phyloP scores from a whole-genome alignment of 2,113 vertebrate genomes.

The Spilogale gracilis region DNA sequence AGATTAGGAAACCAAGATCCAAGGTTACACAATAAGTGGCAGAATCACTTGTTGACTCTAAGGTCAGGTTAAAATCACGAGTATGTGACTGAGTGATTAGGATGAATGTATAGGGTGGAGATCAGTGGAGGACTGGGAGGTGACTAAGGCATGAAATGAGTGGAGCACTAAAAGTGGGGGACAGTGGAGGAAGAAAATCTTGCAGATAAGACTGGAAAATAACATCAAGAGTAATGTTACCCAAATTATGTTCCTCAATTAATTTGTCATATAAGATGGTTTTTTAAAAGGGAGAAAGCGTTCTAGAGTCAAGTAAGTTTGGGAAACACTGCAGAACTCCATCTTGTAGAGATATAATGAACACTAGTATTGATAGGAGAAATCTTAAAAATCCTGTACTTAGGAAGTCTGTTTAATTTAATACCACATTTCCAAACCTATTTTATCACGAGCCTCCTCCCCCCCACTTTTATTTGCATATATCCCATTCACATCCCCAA shows the following conservation, averaged over 20 bases:
- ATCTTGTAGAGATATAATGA: neutral
- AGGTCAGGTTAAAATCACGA: neutral
- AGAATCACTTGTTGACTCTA: slow-evolving; percentile 13
- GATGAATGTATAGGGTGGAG: neutral
- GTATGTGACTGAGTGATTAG: neutral
- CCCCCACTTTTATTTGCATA: neutral
- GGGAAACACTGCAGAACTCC: neutral
- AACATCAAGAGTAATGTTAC: neutral
- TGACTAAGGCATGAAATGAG: neutral
- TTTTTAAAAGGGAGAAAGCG: neutral
- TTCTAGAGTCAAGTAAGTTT: neutral
- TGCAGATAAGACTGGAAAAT: slow-evolving; percentile 44
- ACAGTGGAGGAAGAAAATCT: neutral
- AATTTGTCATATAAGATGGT: slow-evolving; percentile 31
- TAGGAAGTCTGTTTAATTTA: slow-evolving; percentile 26
- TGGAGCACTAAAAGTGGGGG: neutral
- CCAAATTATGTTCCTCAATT: slow-evolving; percentile 10
- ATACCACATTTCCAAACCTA: slow-evolving; percentile 6
- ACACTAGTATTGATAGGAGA: neutral
- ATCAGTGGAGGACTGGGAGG: neutral
- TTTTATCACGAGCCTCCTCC: neutral
- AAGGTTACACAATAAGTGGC: neutral
- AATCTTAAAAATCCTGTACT: neutral
- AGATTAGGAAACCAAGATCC: neutral
- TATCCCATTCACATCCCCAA: neutral